Conservation (phyloP, 2,113 vertebrate species). For the Sus scrofa region DNA sequence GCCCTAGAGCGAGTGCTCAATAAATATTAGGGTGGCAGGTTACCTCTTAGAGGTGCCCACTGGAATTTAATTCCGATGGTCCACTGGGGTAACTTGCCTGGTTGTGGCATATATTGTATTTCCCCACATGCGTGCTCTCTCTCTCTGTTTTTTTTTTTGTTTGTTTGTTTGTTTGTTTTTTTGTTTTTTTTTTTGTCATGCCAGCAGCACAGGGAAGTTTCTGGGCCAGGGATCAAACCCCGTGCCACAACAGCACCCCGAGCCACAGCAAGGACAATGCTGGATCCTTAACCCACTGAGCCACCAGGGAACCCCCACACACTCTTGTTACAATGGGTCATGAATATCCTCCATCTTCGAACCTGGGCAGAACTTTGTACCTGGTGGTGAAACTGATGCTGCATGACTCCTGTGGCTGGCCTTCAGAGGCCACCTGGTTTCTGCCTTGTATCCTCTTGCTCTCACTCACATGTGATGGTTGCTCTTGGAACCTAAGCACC, state of each 20-base stretch:
- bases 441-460: background rate
- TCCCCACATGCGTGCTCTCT: background rate
- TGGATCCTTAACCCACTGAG: too few relatives aligned
- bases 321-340: background rate
- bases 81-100: background rate
- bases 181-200: too few relatives aligned
- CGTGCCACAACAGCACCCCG: too few relatives aligned
- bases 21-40: background rate
- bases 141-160: too few relatives aligned
- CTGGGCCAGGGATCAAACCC: too few relatives aligned
- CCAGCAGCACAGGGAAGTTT: too few relatives aligned
- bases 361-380: background rate
- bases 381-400: background rate
- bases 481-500: background rate
- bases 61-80: accelerated
- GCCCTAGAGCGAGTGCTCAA: accelerated
- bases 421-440: background rate
- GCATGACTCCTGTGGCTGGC: background rate
- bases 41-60: background rate
- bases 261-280: too few relatives aligned
- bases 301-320: too few relatives aligned
- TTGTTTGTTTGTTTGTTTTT: too few relatives aligned
- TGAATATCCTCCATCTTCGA: background rate
- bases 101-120: background rate
- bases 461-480: accelerated